These are phyloP conservation scores for Nycticebus coucang DNA, from an alignment of 2,113 vertebrate species.

Conservation along the genomic window DNA sequence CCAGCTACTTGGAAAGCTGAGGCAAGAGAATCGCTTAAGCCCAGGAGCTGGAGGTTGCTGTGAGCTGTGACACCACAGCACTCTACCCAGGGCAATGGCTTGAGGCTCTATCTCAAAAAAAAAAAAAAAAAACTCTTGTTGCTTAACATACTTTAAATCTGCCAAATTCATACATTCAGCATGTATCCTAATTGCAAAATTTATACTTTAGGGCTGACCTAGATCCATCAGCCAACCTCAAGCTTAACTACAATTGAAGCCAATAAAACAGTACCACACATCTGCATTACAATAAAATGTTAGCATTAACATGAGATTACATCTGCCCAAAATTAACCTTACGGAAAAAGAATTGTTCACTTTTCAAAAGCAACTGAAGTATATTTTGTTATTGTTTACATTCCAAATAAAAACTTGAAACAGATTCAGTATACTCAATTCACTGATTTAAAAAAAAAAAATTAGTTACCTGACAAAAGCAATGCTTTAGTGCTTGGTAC, in stretches of 20 bases:
- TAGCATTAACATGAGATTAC: not conserved
- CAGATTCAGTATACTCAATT: not conserved
- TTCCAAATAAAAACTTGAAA: constrained; percentile 44
- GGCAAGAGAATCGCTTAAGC: too few species aligned
- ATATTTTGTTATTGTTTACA: constrained; percentile 30
- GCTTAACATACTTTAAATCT: constrained; percentile 34
- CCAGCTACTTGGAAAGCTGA: too few species aligned
- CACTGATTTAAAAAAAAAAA: constrained; percentile 18
- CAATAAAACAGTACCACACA: constrained; percentile 20
- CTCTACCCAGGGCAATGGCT: too few species aligned
- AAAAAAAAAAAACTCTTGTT: not conserved
- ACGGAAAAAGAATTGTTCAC: not conserved
- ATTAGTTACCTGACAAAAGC: constrained; percentile 2
- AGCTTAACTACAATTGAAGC: not conserved
- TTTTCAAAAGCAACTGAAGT: constrained; percentile 36
- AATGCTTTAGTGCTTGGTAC: not conserved
- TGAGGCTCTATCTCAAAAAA: too few species aligned
- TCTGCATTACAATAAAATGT: constrained; percentile 43
- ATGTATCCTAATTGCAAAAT: constrained; percentile 43
- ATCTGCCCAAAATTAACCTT: constrained; percentile 41
- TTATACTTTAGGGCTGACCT: constrained; percentile 34
- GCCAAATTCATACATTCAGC: constrained; percentile 7
- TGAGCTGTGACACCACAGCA: too few species aligned
- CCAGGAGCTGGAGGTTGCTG: too few species aligned
- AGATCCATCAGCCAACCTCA: constrained; percentile 4